Evolutionary conservation across 2,888 invertebrate genomes (phyloP).

Genomic region (Arrhopalites spinosus): DNA sequence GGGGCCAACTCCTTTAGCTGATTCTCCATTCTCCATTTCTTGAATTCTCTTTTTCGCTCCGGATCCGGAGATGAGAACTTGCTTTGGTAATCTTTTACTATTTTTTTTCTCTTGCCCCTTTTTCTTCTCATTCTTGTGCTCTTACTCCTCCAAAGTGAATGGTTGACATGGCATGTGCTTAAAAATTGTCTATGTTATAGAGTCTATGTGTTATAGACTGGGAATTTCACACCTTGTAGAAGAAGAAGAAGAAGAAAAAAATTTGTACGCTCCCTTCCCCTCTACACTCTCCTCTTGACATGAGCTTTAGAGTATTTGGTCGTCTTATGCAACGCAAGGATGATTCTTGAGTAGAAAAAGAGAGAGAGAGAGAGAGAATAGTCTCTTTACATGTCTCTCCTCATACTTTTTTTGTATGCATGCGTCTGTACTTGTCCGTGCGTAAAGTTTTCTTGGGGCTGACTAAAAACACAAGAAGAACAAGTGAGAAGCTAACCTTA

Average conservation of each 20-base stretch:
- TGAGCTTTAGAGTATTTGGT: too few relatives aligned
- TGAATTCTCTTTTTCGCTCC: not conserved
- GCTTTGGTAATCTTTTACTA: not conserved
- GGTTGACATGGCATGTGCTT: not conserved
- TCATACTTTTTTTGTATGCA: conserved; percentile 10
- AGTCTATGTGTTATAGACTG: too few relatives aligned
- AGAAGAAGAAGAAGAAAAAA: not conserved
- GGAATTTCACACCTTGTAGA: not conserved
- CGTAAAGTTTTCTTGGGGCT: not conserved
- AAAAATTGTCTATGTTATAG: not conserved
- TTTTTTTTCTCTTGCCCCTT: not conserved
- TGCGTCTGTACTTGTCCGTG: not conserved
- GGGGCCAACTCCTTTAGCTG: too few relatives aligned
- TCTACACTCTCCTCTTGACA: too few relatives aligned
- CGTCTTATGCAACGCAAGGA: too few relatives aligned
- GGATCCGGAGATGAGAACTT: too few relatives aligned
- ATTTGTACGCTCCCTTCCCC: too few relatives aligned
- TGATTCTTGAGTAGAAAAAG: not conserved
- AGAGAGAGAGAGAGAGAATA: not conserved
- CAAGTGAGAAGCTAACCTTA: not conserved
- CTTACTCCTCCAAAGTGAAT: not conserved
- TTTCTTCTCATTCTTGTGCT: not conserved
- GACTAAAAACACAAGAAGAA: not conserved
- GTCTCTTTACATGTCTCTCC: not conserved
- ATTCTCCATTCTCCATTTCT: too few relatives aligned